Evolutionary conservation across 1,140 invertebrate species (phyloP).

Genomic region (Stegodyphus dumicola): DNA sequence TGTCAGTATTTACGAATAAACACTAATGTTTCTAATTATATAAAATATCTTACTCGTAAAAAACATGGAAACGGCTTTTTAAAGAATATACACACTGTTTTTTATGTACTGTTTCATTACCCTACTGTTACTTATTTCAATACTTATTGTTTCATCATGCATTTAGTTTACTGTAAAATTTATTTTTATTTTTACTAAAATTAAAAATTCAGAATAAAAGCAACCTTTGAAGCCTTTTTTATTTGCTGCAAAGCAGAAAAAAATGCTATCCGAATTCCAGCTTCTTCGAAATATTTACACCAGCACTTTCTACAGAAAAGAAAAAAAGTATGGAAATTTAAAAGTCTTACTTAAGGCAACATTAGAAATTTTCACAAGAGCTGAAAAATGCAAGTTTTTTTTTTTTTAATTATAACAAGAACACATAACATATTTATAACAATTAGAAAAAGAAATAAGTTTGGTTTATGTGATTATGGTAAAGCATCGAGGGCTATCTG

Average conservation of each 20-base stretch:
- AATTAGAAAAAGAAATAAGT: neutral
- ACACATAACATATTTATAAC: neutral
- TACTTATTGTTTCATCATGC: too few species aligned
- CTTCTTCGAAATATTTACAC: slow-evolving; percentile 86
- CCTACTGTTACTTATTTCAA: too few species aligned
- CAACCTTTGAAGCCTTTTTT: slow-evolving; percentile 61
- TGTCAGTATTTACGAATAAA: too few species aligned
- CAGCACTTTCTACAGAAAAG: slow-evolving; percentile 74
- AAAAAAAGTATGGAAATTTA: neutral
- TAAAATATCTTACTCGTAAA: too few species aligned
- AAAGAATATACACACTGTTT: too few species aligned
- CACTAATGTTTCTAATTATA: too few species aligned
- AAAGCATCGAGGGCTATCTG: too few species aligned
- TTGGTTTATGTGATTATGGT: neutral
- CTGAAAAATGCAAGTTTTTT: neutral
- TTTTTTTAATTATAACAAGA: neutral
- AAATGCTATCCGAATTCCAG: slow-evolving; percentile 79
- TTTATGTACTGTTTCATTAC: too few species aligned
- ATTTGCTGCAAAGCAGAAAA: slow-evolving; percentile 79
- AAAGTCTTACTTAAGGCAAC: neutral
- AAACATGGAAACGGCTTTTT: too few species aligned
- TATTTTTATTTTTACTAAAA: neutral
- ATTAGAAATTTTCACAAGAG: neutral
- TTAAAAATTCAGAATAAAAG: slow-evolving; percentile 5
- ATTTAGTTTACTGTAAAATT: neutral